Percentiles rank a stretch among this genome's conserved stretches.
Evolutionary conservation across 1,140 invertebrate species (phyloP).

Genomic region (Rhyacophila brunnea): DNA sequence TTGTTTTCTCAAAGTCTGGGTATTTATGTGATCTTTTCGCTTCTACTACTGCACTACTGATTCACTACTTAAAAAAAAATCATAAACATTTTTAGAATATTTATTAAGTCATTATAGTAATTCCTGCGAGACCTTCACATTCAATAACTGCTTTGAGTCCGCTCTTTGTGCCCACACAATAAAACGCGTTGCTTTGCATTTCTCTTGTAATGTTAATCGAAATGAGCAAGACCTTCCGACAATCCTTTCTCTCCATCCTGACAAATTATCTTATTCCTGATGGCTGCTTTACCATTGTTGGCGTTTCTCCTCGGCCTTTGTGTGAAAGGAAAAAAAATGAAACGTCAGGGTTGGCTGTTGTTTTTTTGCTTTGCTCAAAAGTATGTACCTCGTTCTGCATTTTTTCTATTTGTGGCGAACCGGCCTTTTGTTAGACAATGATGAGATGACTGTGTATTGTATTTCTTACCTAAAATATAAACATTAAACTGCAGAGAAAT

Average conservation of each 20-base stretch:
- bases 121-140: no score
- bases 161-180: no score
- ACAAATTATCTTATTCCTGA: constrained; percentile 30
- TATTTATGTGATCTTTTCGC: no score
- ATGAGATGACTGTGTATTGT: constrained; percentile 15
- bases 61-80: no score
- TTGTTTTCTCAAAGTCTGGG: no score
- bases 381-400: neutral
- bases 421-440: constrained; percentile 32
- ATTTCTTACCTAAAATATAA: constrained; percentile 32
- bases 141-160: no score
- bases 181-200: neutral
- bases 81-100: no score
- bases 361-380: constrained; percentile 1
- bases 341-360: neutral
- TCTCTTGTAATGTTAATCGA: neutral
- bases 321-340: constrained; percentile 1
- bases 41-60: no score
- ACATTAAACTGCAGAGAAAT: constrained; percentile 29
- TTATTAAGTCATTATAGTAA: no score
- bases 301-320: constrained; percentile 16
- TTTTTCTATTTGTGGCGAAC: constrained; percentile 19
- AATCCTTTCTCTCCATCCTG: constrained; percentile 24
- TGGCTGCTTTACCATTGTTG: constrained; percentile 20
- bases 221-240: neutral